These are phyloP conservation scores for Chelidonichthys spinosus DNA, from an alignment of 2,797 vertebrate genomes.

Conservation along the genomic window DNA sequence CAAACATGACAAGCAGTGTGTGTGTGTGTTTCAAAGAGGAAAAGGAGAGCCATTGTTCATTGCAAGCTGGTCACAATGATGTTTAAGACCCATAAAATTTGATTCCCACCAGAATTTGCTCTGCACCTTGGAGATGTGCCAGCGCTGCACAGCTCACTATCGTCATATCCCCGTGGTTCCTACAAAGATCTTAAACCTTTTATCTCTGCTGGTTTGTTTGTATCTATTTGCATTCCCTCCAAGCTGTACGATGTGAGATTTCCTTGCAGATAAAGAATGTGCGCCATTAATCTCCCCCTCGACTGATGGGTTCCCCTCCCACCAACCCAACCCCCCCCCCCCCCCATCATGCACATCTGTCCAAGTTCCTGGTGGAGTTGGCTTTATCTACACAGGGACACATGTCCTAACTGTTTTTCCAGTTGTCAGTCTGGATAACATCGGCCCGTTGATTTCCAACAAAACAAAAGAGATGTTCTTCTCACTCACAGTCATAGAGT, in stretches of 20 bases:
- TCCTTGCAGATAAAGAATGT: constrained; percentile 64
- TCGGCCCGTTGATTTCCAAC: constrained; percentile 33
- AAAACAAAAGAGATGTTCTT: constrained; percentile 31
- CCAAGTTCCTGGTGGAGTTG: constrained; percentile 45
- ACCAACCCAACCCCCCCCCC: constrained; percentile 24
- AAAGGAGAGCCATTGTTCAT: constrained; percentile 71
- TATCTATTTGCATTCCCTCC: constrained; percentile 72
- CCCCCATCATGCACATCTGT: constrained; percentile 55
- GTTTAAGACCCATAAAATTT: constrained; percentile 80
- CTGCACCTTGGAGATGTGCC: constrained; percentile 67
- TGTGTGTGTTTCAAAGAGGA: constrained; percentile 50
- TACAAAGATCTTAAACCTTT: constrained; percentile 75
- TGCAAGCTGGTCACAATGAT: constrained; percentile 76
- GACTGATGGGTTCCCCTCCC: constrained; percentile 45
- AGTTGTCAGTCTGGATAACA: constrained; percentile 34
- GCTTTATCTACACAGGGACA: constrained; percentile 60
- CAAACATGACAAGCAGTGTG: constrained; percentile 53
- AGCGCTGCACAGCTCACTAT: constrained; percentile 53
- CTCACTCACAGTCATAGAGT: neutral
- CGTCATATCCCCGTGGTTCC: constrained; percentile 46
- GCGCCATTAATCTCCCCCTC: constrained; percentile 68
- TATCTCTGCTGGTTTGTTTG: constrained; percentile 72
- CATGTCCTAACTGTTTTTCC: constrained; percentile 34
- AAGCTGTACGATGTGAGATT: constrained; percentile 67
- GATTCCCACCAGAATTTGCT: constrained; percentile 74